Evolutionary conservation across 2,113 vertebrate species (phyloP).

Genomic region (Glaucomys volans): DNA sequence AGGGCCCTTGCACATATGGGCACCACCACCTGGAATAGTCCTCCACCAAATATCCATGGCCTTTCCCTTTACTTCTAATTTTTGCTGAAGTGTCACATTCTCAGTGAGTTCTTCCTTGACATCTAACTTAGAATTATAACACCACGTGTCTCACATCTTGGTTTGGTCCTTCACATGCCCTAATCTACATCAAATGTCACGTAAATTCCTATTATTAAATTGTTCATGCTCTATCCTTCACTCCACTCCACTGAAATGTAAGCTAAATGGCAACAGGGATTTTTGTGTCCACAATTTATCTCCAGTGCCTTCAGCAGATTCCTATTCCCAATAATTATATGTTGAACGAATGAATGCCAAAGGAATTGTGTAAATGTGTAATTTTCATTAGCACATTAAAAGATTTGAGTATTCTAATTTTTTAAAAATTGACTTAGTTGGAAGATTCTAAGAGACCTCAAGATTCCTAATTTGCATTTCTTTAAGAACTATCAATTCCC

Average conservation of each 20-base stretch:
- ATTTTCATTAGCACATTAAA: neutral
- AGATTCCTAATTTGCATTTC: neutral
- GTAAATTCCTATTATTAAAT: no score
- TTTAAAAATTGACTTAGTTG: neutral
- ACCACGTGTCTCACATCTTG: no score
- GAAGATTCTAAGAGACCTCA: neutral
- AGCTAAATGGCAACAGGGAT: neutral
- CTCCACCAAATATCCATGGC: no score
- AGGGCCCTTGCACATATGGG: no score
- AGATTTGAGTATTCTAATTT: neutral
- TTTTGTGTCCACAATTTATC: no score
- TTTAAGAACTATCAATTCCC: neutral
- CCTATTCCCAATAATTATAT: neutral
- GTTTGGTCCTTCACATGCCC: no score
- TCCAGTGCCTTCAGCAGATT: neutral
- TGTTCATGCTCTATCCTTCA: neutral
- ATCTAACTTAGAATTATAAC: neutral
- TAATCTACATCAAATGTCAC: no score
- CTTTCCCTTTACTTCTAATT: neutral
- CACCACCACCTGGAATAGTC: no score
- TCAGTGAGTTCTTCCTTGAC: neutral
- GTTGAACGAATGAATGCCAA: neutral
- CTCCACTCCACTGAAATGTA: neutral
- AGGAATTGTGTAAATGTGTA: neutral
- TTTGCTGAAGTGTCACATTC: neutral